phyloP scores from a whole-genome alignment of 2,888 invertebrate genomes.

The Neuroscelio doddi region DNA sequence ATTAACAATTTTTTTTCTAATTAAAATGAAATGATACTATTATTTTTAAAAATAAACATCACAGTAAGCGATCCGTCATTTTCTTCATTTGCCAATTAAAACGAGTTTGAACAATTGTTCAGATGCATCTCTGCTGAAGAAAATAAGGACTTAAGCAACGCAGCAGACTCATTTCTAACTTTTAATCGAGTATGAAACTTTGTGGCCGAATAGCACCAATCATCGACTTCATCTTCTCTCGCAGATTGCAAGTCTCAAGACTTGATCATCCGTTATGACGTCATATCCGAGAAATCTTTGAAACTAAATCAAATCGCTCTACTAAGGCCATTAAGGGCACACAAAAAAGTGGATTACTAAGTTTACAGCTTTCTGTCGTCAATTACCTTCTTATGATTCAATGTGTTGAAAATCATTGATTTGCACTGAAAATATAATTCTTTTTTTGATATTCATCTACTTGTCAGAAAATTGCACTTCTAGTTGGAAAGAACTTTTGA shows the following conservation, averaged over 20 bases:
- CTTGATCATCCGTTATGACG: conserved; percentile 50
- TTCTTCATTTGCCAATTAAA: conserved; percentile 5
- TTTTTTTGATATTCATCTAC: too few species aligned
- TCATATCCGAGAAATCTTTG: conserved; percentile 46
- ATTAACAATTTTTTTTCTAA: too few species aligned
- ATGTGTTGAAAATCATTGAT: too few species aligned
- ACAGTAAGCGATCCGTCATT: conserved; percentile 22
- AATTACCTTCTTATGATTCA: too few species aligned
- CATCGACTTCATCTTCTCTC: conserved; percentile 45
- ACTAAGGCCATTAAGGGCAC: conserved; percentile 18
- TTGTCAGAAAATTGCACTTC: too few species aligned
- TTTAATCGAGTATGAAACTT: conserved; percentile 66
- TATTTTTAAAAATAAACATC: conserved; percentile 18
- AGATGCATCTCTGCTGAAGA: conserved; percentile 13
- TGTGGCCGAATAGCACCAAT: conserved; percentile 55
- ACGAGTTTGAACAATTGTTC: conserved; percentile 29
- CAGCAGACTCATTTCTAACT: conserved; percentile 65
- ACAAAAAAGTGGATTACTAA: conserved; percentile 24
- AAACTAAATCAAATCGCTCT: conserved; percentile 40
- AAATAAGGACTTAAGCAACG: conserved; percentile 38
- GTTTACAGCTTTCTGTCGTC: conserved; percentile 17
- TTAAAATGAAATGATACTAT: conserved; percentile 27
- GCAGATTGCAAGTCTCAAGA: conserved; percentile 31
- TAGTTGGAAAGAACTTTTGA: too few species aligned
- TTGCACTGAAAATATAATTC: too few species aligned